Evolutionary conservation across 1,140 invertebrate species (phyloP).

Genomic region (Ceratina japonica): DNA sequence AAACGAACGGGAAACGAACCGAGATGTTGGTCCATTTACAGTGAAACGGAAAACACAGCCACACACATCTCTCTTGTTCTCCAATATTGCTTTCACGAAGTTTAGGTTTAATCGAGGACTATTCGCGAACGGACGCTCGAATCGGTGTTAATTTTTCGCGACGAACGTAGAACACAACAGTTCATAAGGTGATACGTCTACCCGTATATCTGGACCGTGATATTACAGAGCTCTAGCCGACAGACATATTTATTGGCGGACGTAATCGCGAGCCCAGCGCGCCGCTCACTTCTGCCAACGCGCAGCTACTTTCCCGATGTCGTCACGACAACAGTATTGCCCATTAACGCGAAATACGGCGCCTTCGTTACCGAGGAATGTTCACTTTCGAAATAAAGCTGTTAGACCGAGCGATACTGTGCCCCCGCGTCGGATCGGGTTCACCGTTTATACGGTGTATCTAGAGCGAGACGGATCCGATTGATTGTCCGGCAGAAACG

Average conservation of each 20-base stretch:
- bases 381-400: constrained; percentile 49
- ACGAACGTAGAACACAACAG: too few species aligned
- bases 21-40: too few species aligned
- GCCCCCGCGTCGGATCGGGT: neutral
- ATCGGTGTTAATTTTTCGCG: too few species aligned
- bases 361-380: constrained; percentile 6
- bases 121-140: too few species aligned
- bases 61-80: too few species aligned
- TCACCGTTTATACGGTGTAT: neutral
- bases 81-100: too few species aligned
- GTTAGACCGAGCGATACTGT: constrained; percentile 21
- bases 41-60: neutral
- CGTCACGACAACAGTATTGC: constrained; percentile 52
- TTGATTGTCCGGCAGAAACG: neutral
- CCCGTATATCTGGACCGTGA: neutral
- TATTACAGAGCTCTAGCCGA: constrained; percentile 32
- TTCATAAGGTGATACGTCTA: too few species aligned
- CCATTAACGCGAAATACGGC: constrained; percentile 50
- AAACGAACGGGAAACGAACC: too few species aligned
- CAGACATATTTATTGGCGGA: constrained; percentile 45
- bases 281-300: constrained; percentile 57
- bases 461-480: neutral
- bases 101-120: too few species aligned
- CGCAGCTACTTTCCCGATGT: constrained; percentile 57
- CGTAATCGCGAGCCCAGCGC: constrained; percentile 42